These are phyloP conservation scores for Eupithecia dodoneata DNA, from an alignment of 2,888 invertebrate genomes.

Conservation along the genomic window DNA sequence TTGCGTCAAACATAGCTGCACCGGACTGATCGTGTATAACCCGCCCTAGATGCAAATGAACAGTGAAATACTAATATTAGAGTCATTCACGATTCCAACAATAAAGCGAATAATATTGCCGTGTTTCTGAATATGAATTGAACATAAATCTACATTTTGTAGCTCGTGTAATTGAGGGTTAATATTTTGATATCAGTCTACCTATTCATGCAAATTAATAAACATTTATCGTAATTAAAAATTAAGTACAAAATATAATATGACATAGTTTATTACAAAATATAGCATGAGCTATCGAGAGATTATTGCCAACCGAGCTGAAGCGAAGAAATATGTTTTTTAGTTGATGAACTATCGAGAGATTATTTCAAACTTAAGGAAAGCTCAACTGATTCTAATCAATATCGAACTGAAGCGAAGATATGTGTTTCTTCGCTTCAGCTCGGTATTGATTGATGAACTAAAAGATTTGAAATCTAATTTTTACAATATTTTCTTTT, in stretches of 20 bases:
- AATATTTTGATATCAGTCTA: conserved; percentile 6
- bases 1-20: background rate
- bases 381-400: background rate
- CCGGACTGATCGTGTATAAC: conserved; percentile 11
- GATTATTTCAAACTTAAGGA: background rate
- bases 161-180: conserved; percentile 18
- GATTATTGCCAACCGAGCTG: too few species aligned
- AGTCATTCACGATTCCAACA: conserved; percentile 31
- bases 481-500: background rate
- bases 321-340: too few species aligned
- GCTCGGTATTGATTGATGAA: too few species aligned
- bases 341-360: background rate
- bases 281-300: background rate
- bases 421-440: too few species aligned
- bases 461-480: background rate
- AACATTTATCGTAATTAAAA: too few species aligned
- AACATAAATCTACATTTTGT: conserved; percentile 28
- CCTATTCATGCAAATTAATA: background rate
- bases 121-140: conserved; percentile 32
- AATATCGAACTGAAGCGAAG: background rate
- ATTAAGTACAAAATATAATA: too few species aligned
- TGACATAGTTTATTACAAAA: too few species aligned
- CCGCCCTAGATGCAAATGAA: conserved; percentile 49
- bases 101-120: conserved; percentile 32
- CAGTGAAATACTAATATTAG: conserved; percentile 28